Conservation (phyloP, 2,888 invertebrate species). For the Agonopterix arenella region DNA sequence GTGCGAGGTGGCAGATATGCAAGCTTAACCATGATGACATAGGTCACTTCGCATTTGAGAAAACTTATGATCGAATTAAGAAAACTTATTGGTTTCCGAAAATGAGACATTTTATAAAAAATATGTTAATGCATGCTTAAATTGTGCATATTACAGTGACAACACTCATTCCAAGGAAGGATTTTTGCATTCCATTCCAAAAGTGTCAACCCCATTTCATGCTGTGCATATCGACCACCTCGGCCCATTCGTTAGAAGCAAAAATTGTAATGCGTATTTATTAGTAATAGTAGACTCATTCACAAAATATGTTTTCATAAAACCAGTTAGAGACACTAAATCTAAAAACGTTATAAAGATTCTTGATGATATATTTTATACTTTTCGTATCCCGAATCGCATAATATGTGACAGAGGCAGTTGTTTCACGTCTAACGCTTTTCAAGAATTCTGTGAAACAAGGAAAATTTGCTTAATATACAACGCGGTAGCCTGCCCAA, state of each 20-base stretch:
- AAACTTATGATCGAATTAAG: too few relatives aligned
- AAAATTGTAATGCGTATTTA: slow-evolving; percentile 6
- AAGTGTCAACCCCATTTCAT: neutral
- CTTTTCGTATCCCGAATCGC: slow-evolving; percentile 11
- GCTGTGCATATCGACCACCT: too few relatives aligned
- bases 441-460: slow-evolving; percentile 8
- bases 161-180: neutral
- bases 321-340: slow-evolving; percentile 9
- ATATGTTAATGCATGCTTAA: too few relatives aligned
- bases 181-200: neutral
- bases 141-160: neutral
- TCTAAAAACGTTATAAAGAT: neutral
- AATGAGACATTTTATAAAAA: too few relatives aligned
- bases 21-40: too few relatives aligned
- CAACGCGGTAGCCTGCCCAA: neutral
- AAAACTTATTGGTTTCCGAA: too few relatives aligned
- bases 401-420: slow-evolving; percentile 9
- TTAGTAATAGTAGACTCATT: too few relatives aligned
- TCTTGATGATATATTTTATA: too few relatives aligned
- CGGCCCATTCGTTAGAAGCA: slow-evolving; percentile 14
- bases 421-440: slow-evolving; percentile 11
- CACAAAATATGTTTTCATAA: slow-evolving; percentile 14
- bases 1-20: too few relatives aligned
- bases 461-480: slow-evolving; percentile 9
- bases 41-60: too few relatives aligned